phyloP scores from a whole-genome alignment of 2,797 vertebrate species.

The Sternotherus odoratus region DNA sequence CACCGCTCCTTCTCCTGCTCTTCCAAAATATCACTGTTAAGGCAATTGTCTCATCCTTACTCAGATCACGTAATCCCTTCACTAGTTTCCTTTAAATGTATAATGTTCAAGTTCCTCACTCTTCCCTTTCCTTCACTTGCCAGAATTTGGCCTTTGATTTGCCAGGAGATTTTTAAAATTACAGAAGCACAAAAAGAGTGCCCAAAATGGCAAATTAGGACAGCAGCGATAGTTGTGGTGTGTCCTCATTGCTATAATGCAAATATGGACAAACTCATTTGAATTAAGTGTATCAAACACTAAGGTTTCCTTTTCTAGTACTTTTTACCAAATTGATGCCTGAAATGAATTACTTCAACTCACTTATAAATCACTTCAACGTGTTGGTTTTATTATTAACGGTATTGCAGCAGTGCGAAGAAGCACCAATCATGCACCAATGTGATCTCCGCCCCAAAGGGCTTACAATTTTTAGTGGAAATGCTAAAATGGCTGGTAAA shows the following conservation, averaged over 20 bases:
- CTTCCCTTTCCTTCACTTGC: not conserved
- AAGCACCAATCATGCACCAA: not conserved
- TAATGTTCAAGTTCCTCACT: not conserved
- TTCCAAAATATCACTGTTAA: not conserved
- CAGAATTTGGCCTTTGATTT: not conserved
- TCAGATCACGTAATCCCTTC: not conserved
- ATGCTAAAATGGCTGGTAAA: not conserved
- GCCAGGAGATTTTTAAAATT: not conserved
- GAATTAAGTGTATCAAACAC: fast-evolving
- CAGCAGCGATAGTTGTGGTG: fast-evolving
- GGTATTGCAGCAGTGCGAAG: not conserved
- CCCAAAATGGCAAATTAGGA: not conserved
- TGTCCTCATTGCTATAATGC: not conserved
- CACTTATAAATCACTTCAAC: not conserved
- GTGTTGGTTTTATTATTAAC: not conserved
- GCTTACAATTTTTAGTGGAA: not conserved
- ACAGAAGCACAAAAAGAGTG: not conserved
- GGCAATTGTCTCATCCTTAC: not conserved
- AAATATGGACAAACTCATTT: not conserved
- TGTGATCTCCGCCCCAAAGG: not conserved
- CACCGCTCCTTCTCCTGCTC: not conserved
- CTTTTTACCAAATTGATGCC: not conserved
- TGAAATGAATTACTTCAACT: not conserved
- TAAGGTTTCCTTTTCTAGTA: not conserved
- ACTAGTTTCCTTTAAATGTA: not conserved